Base-by-base conservation (phyloP, 2,113 vertebrate species). In the Chunga burmeisteri region DNA sequence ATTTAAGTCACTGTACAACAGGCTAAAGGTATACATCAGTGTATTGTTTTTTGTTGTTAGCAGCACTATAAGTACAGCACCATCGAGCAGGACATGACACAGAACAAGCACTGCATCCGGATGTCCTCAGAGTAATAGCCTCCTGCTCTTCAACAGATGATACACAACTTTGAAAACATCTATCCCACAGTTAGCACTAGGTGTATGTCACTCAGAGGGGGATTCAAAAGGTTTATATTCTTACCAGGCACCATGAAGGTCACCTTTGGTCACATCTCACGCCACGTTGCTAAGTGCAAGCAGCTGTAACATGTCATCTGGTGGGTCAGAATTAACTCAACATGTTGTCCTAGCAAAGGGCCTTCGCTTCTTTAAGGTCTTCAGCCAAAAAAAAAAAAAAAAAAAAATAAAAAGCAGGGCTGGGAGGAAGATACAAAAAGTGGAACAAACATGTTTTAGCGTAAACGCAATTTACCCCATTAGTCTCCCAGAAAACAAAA, bases 181-280 rank as follows among this genome's bases (percentile, higher is more conserved):
- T 44, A 47, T 9, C 58, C 30, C 36, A 30, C 1, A 0, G 12
- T 56, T 4, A 90, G 46, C 63, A n/a, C 0, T 1, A 72, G 38
- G 19, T 78, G 27, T 3, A 6, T 1, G 5, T 22, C 4, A 2
- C 90, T 81, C 40, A 40, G 11, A 82, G 52, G 6, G 17, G 16
- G n/a, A 58, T 38, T 77, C 75, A 19, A 42, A 71, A 58, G 34
- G 47, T 73, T 80, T 23, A 36, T 17, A 15, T 21, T 72, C 90
- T n/a, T 32, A 71, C 23, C 42, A 86, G 36, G 53, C 71, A 30
- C 16, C 9, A 0, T 4, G 36, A 53, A 25, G 50, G 52, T 58
- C 72, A 67, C 56, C 23, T 70, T 27, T 26, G 56, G 72, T 16
- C 81, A 29, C 75, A 42, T 25, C 75, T 78, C 65, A 44, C 1